Conservation (phyloP, 2,113 vertebrate genomes). For the Hippopotamus amphibius region DNA sequence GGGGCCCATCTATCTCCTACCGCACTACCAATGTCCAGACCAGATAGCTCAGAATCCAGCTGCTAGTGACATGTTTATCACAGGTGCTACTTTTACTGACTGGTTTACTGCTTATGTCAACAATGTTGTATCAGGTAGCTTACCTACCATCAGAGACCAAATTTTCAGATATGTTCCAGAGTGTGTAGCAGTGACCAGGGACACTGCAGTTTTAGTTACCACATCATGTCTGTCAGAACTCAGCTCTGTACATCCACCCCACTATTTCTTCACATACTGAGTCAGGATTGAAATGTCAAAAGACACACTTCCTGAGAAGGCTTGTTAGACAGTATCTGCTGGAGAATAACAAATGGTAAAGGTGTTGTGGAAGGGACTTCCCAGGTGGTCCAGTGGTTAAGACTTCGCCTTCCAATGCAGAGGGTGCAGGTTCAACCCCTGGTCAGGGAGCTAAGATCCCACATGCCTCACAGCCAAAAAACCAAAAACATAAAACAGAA, state of each 20-base stretch:
- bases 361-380: constrained; percentile 84
- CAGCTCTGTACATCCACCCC: constrained; percentile 96
- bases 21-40: constrained; percentile 77
- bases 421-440: too few relatives aligned
- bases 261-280: constrained; percentile 98
- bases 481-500: too few relatives aligned
- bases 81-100: constrained; percentile 94
- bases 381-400: too few relatives aligned
- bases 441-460: too few relatives aligned
- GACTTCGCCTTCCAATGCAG: too few relatives aligned
- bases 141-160: constrained; percentile 97
- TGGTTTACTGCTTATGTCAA: constrained; percentile 97
- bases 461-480: too few relatives aligned
- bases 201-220: constrained; percentile 96
- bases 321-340: constrained; percentile 96
- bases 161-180: constrained; percentile 97
- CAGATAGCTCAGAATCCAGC: constrained; percentile 95
- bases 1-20: too few relatives aligned
- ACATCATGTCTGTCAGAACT: constrained; percentile 98
- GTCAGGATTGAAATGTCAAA: constrained; percentile 98
- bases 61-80: constrained; percentile 98
- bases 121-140: constrained; percentile 95
- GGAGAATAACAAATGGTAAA: constrained; percentile 95
- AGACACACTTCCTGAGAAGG: constrained; percentile 92
- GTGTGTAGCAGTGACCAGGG: constrained; percentile 94